phyloP scores from a whole-genome alignment of 2,888 invertebrate species.

The Drosophila mulleri region DNA sequence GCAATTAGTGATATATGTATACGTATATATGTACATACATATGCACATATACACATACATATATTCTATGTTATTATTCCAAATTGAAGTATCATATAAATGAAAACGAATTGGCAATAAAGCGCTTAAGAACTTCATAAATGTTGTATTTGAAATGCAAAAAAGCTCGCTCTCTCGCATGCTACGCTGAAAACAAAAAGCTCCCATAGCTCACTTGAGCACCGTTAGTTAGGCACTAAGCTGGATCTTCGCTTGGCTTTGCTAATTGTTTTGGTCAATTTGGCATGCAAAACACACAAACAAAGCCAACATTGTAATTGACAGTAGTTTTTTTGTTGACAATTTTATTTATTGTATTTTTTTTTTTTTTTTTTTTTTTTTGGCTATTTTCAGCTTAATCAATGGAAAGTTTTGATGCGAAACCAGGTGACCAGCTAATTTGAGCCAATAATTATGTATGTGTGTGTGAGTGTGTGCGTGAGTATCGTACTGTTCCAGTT shows the following conservation, averaged over 20 bases:
- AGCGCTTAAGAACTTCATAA: constrained; percentile 4
- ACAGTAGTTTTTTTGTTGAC: constrained; percentile 26
- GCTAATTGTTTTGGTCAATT: constrained; percentile 71
- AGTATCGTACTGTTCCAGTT: constrained; percentile 21
- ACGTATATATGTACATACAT: background rate
- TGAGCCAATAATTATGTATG: constrained; percentile 15
- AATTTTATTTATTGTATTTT: background rate
- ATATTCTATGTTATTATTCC: background rate
- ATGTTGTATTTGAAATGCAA: background rate
- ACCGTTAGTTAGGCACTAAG: constrained; percentile 17
- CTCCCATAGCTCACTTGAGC: background rate
- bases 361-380: constrained; percentile 8
- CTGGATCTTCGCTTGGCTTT: constrained; percentile 15
- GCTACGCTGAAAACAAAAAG: background rate
- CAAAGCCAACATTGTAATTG: constrained; percentile 16
- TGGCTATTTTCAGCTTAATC: constrained; percentile 38
- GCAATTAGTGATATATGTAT: constrained; percentile 40
- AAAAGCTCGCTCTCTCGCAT: background rate
- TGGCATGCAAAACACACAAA: constrained; percentile 48
- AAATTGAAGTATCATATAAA: constrained; percentile 7
- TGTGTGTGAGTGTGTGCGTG: background rate
- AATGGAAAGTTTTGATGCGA: constrained; percentile 51
- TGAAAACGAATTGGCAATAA: constrained; percentile 4
- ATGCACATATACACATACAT: background rate
- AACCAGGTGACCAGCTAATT: constrained; percentile 32